Conservation (phyloP, 2,113 vertebrate species). For the Cephalophus harveyi region DNA sequence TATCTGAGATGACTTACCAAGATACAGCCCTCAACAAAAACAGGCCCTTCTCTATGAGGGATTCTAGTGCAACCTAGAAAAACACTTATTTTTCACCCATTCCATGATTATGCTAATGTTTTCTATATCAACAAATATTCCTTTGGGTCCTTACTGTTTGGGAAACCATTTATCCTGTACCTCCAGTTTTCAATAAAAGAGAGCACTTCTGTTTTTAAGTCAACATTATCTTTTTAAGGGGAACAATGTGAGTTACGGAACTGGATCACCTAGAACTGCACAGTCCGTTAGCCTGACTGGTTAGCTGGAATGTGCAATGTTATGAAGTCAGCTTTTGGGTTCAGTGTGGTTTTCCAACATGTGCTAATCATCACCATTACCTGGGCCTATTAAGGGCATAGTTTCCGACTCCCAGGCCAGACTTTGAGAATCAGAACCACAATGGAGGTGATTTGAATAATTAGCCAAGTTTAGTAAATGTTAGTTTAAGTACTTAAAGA, state of each 20-base stretch:
- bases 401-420: neutral
- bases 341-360: neutral
- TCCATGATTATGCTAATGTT: neutral
- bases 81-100: neutral
- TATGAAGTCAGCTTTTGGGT: neutral
- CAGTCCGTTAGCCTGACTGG: neutral
- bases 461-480: neutral
- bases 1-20: neutral
- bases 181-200: neutral
- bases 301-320: neutral
- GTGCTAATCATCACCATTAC: neutral
- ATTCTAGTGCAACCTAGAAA: neutral
- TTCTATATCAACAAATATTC: neutral
- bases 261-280: neutral
- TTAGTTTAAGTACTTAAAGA: neutral
- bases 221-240: neutral
- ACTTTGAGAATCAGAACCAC: neutral
- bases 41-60: neutral
- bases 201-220: neutral
- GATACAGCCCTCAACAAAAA: neutral
- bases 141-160: neutral
- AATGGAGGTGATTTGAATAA: neutral
- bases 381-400: neutral
- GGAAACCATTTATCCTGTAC: neutral
- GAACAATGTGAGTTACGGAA: neutral